These are phyloP conservation scores for Psophia crepitans DNA, from an alignment of 2,113 vertebrate genomes.

Conservation along the genomic window DNA sequence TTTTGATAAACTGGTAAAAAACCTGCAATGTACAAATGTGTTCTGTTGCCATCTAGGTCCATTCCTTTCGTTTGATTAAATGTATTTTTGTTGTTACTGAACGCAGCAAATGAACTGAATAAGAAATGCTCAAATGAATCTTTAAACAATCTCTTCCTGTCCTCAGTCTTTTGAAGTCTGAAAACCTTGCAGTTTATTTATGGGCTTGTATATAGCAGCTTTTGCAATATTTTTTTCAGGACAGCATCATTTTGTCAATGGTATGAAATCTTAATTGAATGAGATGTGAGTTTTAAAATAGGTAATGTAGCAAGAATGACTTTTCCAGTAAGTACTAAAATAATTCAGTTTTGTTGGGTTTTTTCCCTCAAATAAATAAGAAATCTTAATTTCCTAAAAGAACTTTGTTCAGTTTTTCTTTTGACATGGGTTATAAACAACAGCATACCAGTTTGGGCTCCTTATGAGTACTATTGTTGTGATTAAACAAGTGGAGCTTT, in stretches of 20 bases:
- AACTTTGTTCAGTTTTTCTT: not conserved
- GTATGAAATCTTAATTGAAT: constrained; percentile 65
- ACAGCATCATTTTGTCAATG: constrained; percentile 2
- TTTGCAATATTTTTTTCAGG: not conserved
- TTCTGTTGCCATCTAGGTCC: not conserved
- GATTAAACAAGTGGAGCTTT: not conserved
- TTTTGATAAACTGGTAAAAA: not conserved
- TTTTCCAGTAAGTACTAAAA: constrained; percentile 34
- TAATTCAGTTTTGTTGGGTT: not conserved
- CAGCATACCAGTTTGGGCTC: not conserved
- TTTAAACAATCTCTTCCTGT: not conserved
- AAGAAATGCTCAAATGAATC: constrained; percentile 1
- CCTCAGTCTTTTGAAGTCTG: not conserved
- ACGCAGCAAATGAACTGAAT: not conserved
- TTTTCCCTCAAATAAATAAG: constrained; percentile 23
- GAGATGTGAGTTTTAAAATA: constrained; percentile 54
- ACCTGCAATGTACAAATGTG: not conserved
- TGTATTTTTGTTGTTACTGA: not conserved
- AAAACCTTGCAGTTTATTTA: constrained; percentile 60
- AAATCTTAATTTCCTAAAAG: constrained; percentile 31
- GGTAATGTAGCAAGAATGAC: not conserved
- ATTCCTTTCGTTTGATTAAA: not conserved
- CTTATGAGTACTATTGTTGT: not conserved
- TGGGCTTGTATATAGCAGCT: constrained; percentile 19
- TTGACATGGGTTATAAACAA: not conserved